These are phyloP conservation scores for Drosophila tsacasi DNA, from an alignment of 1,140 invertebrate species.

Conservation along the genomic window DNA sequence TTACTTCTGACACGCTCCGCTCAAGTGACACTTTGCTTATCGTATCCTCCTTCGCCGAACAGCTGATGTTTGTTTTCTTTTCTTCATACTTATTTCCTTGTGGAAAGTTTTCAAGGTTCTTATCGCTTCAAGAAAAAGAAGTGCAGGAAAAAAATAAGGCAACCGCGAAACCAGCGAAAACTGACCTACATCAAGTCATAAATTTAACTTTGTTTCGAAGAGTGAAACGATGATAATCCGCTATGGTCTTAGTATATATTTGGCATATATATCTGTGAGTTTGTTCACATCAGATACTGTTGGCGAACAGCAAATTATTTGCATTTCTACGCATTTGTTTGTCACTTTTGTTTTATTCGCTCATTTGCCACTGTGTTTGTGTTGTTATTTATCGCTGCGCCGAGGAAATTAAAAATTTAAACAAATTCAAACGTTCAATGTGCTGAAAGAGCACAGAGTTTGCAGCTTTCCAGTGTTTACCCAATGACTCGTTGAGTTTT, in stretches of 20 bases:
- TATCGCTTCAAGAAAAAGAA: conserved; percentile 27
- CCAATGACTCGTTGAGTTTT: conserved; percentile 3
- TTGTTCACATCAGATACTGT: conserved; percentile 29
- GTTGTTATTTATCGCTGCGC: conserved; percentile 28
- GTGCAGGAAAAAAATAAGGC: not conserved
- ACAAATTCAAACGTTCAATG: conserved; percentile 53
- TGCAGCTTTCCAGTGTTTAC: conserved; percentile 24
- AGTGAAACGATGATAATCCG: conserved; percentile 32
- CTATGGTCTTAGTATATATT: conserved; percentile 6
- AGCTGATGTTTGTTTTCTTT: conserved; percentile 35
- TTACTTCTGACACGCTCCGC: conserved; percentile 15
- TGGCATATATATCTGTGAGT: conserved; percentile 16
- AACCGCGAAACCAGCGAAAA: conserved; percentile 37
- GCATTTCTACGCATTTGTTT: conserved; percentile 16
- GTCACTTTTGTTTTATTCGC: conserved; percentile 10
- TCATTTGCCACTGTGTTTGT: conserved; percentile 1
- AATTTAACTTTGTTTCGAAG: conserved; percentile 40
- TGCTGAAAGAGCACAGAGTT: conserved; percentile 32
- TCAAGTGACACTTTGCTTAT: conserved; percentile 31
- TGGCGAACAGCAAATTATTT: conserved; percentile 35
- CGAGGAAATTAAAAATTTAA: conserved; percentile 39
- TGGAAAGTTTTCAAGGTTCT: conserved; percentile 45
- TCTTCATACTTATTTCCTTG: not conserved
- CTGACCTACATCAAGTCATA: conserved; percentile 67
- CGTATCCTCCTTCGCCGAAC: conserved; percentile 7